phyloP scores from a whole-genome alignment of 2,113 vertebrate species.

The Peucedramus taeniatus region DNA sequence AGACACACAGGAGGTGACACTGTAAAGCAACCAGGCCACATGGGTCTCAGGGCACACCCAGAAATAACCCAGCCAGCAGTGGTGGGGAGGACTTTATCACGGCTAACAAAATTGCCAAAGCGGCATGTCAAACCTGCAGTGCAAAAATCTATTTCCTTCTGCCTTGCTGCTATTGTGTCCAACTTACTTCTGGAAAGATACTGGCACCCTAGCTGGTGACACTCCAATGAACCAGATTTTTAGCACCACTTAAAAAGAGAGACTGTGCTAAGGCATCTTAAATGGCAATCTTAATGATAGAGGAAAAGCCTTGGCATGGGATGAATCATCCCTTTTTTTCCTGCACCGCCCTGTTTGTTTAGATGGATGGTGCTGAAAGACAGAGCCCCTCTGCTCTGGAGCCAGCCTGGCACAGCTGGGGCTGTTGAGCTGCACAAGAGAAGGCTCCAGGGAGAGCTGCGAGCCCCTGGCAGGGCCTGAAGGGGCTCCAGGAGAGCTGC shows the following conservation, averaged over 20 bases:
- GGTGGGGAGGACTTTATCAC: background rate
- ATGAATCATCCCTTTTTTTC: background rate
- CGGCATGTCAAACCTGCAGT: background rate
- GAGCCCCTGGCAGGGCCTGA: background rate
- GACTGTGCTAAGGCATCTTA: background rate
- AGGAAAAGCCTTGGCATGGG: background rate
- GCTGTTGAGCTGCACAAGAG: background rate
- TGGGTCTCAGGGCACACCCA: background rate
- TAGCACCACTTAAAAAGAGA: background rate
- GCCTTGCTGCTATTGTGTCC: background rate
- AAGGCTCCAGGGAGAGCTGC: background rate
- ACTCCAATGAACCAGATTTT: background rate
- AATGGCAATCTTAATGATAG: background rate
- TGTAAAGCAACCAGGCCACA: background rate
- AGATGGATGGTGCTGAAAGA: background rate
- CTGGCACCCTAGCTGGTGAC: background rate
- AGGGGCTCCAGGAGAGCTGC: background rate
- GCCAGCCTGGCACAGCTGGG: background rate
- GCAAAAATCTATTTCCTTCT: background rate
- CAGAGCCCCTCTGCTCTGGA: background rate
- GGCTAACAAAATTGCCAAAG: background rate
- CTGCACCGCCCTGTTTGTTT: background rate
- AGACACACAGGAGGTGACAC: background rate
- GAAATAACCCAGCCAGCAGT: background rate
- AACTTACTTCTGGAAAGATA: background rate